These are phyloP conservation scores for Saccopteryx leptura DNA, from an alignment of 2,113 vertebrate species.

Conservation along the genomic window DNA sequence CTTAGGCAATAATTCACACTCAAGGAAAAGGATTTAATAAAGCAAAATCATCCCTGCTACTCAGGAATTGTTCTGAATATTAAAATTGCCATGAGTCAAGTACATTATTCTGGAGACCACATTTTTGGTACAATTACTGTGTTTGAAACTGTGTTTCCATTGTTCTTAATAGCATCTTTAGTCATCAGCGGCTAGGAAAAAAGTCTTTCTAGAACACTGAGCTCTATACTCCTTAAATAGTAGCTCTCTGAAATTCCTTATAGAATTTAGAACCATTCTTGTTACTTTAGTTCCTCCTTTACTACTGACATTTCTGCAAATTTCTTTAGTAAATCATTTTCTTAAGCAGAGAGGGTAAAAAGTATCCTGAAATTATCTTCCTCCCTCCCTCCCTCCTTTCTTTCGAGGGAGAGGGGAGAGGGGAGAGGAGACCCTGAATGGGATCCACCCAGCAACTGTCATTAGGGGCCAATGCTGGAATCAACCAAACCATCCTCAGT, in stretches of 20 bases:
- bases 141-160: constrained; percentile 41
- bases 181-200: constrained; percentile 27
- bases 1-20: constrained; percentile 50
- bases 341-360: constrained; percentile 54
- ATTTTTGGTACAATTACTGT: constrained; percentile 22
- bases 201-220: background rate
- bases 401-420: too few species aligned
- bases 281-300: constrained; percentile 8
- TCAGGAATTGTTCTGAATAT: constrained; percentile 36
- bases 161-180: constrained; percentile 9
- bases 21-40: constrained; percentile 46
- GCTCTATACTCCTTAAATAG: background rate
- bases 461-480: too few species aligned
- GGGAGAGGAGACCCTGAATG: too few species aligned
- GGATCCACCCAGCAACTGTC: too few species aligned
- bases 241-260: constrained; percentile 52
- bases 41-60: constrained; percentile 30
- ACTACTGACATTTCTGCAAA: constrained; percentile 37
- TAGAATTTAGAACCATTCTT: constrained; percentile 18
- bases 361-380: constrained; percentile 35
- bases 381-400: background rate
- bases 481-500: too few species aligned
- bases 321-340: constrained; percentile 53
- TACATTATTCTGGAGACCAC: background rate
- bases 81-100: background rate